Conservation (phyloP, 2,113 vertebrate species). For the Mobula birostris region DNA sequence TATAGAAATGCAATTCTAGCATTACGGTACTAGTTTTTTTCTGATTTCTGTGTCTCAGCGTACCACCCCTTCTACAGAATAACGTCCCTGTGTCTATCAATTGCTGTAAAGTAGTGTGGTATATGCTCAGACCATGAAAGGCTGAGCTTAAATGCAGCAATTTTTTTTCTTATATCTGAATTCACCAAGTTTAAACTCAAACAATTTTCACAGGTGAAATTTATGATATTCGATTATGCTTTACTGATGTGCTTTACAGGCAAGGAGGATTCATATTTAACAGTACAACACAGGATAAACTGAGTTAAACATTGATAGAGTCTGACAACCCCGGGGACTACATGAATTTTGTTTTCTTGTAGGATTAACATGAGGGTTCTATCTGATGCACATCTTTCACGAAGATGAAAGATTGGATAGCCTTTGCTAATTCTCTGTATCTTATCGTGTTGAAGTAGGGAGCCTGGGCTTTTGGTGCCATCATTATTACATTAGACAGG, state of each 20-base stretch:
- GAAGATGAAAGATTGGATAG: constrained; percentile 18
- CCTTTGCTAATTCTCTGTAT: constrained; percentile 20
- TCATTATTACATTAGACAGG: constrained; percentile 25
- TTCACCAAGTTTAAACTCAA: background rate
- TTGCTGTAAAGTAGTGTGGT: background rate
- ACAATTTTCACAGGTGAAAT: background rate
- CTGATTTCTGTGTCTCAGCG: no score
- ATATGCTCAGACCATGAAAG: background rate
- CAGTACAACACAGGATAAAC: background rate
- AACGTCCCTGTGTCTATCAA: no score
- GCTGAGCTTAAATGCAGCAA: background rate
- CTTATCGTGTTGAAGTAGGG: constrained; percentile 38
- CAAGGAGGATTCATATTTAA: background rate
- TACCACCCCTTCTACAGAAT: no score
- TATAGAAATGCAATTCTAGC: no score
- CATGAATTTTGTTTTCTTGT: background rate
- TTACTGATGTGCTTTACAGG: background rate
- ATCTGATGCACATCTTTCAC: background rate
- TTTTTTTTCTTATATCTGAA: background rate
- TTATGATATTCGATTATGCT: background rate
- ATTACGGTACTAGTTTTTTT: no score
- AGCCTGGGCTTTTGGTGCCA: constrained; percentile 31
- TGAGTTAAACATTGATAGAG: background rate
- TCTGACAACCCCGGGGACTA: background rate
- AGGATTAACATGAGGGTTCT: background rate